phyloP scores from a whole-genome alignment of 53 echinoderm and acorn worm genomes.

The Patiria pectinifera region DNA sequence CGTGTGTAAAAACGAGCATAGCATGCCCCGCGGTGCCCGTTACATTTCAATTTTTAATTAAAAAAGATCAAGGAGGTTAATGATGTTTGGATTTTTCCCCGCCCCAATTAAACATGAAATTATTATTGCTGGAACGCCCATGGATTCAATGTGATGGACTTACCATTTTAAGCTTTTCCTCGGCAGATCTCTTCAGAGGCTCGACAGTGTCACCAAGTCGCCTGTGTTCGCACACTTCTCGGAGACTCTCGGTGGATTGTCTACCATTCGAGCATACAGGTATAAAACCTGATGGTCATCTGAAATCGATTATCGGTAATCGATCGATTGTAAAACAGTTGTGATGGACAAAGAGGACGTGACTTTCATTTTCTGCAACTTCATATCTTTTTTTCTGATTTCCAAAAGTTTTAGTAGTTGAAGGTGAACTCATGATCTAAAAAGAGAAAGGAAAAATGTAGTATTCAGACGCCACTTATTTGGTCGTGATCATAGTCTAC shows the following conservation, averaged over 20 bases:
- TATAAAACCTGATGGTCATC: not conserved
- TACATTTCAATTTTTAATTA: too few species aligned
- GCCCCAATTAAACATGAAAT: not conserved
- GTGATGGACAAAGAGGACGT: not conserved
- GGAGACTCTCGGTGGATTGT: constrained; percentile 63
- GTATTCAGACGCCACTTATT: too few species aligned
- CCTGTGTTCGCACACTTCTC: constrained; percentile 75
- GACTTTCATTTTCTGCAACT: too few species aligned
- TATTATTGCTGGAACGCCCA: not conserved
- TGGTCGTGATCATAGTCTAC: too few species aligned
- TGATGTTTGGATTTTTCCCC: too few species aligned
- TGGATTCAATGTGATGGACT: not conserved
- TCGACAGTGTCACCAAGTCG: constrained; percentile 70
- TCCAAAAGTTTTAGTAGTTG: too few species aligned
- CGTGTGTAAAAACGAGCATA: too few species aligned
- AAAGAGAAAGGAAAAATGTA: too few species aligned
- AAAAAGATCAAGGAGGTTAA: too few species aligned
- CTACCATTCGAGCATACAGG: constrained; percentile 71
- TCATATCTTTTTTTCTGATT: too few species aligned
- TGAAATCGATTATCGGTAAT: not conserved
- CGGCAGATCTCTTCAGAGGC: constrained; percentile 61
- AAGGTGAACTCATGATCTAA: too few species aligned
- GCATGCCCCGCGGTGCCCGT: too few species aligned
- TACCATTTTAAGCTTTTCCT: not conserved
- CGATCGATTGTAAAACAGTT: not conserved